Conservation (phyloP, 2,888 invertebrate genomes). For the Apodemia zela region DNA sequence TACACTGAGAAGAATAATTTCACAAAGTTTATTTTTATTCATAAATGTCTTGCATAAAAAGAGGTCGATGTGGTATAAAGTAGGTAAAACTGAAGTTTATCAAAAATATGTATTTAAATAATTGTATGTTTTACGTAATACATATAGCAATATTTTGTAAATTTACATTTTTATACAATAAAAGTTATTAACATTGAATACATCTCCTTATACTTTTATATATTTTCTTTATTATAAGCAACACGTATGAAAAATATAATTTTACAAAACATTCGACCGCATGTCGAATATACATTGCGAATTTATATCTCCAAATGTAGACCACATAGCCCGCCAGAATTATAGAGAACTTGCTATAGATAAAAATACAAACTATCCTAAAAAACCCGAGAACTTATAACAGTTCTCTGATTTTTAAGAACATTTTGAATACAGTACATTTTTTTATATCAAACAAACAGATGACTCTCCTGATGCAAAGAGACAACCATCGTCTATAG, state of each 20-base stretch:
- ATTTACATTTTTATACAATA: neutral
- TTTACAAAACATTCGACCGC: neutral
- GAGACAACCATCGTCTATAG: too few species aligned
- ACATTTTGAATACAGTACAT: too few species aligned
- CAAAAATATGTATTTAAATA: neutral
- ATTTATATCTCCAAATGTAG: slow-evolving; percentile 19
- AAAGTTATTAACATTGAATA: neutral
- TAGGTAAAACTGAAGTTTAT: neutral
- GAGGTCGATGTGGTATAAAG: neutral
- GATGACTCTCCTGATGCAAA: too few species aligned
- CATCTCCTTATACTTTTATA: neutral
- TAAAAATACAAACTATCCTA: slow-evolving; percentile 35
- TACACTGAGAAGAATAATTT: neutral
- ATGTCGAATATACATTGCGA: neutral
- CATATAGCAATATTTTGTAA: neutral
- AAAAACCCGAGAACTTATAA: slow-evolving; percentile 37
- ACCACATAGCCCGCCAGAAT: neutral
- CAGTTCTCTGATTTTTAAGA: too few species aligned
- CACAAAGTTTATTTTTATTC: neutral
- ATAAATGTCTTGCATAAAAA: neutral
- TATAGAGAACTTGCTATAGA: slow-evolving; percentile 32
- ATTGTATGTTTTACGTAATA: neutral
- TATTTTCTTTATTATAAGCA: neutral
- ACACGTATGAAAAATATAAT: neutral
- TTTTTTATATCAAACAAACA: too few species aligned